A percentile compares a stretch with the other conserved stretches of the same genome.
Conservation (phyloP, 2,113 vertebrate species). For the Morone saxatilis region DNA sequence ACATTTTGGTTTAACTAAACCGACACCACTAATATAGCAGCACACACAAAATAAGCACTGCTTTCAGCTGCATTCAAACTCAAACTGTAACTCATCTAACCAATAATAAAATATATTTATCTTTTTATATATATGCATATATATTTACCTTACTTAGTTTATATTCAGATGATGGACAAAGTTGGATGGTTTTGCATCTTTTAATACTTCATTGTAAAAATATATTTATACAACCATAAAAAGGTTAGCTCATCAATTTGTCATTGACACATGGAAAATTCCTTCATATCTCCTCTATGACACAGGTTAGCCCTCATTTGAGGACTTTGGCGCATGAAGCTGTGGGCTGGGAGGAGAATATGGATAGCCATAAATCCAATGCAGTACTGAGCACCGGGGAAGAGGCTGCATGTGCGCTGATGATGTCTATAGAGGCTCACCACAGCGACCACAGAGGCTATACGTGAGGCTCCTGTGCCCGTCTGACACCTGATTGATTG, state of each 20-base stretch:
- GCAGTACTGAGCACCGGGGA: conserved; percentile 41
- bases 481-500: conserved; percentile 52
- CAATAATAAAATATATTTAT: too few species aligned
- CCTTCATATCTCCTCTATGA: conserved; percentile 6
- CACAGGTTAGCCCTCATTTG: conserved; percentile 44
- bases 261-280: conserved; percentile 16
- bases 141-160: neutral
- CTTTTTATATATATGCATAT: too few species aligned
- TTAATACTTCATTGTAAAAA: neutral
- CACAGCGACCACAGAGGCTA: conserved; percentile 34
- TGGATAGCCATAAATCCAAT: conserved; percentile 61
- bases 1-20: neutral
- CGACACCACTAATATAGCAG: neutral
- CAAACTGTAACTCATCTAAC: neutral
- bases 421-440: conserved; percentile 45
- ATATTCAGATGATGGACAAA: neutral
- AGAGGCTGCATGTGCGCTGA: conserved; percentile 27
- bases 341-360: conserved; percentile 27
- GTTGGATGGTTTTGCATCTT: too few species aligned
- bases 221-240: neutral
- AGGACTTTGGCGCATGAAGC: conserved; percentile 20
- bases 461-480: conserved; percentile 24
- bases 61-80: conserved; percentile 8
- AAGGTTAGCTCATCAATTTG: conserved; percentile 20
- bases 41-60: neutral